Evolutionary conservation across 2,888 invertebrate species (phyloP), one percentile per base, ranked within the genome.

Genomic region (Branchipolynoe longqiensis): DNA sequence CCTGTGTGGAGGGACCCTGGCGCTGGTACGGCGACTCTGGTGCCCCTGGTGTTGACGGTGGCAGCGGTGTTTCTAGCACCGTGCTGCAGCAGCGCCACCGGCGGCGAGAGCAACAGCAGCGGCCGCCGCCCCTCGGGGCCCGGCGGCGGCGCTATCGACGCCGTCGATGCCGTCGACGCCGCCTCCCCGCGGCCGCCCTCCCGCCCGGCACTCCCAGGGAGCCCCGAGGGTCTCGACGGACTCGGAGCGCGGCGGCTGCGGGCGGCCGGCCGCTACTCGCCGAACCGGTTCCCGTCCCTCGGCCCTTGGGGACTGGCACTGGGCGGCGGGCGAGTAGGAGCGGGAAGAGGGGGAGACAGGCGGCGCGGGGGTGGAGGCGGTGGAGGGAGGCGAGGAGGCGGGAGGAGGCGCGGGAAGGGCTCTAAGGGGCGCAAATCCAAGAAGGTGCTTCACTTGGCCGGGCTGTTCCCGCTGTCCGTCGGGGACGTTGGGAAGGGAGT

Each of bases 31-130:
- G n/a, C n/a, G n/a, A n/a, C n/a, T n/a, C n/a, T n/a, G n/a, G n/a
- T n/a, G n/a, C n/a, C n/a, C n/a, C n/a, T n/a, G n/a, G n/a, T n/a
- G n/a, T n/a, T n/a, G n/a, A n/a, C n/a, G n/a, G n/a, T 56, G 98
- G 97, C 98, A 98, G 98, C 96, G 96, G 89, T 28, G 90, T 90
- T 69, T 38, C 56, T 81, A 86, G 81, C 82, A 28, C 31, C 28
- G 25, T 12, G 56, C 56, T 25, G 3, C 25, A 22, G 18, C 56
- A 22, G 56, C 56, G 56, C 25, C 25, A 56, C 25, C n/a, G 56
- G 3, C n/a, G 56, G 25, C 56, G 3, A 12, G 56, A 2, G 56
- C 31, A 12, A 31, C 62, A 25, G 3, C 31, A 25, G 25, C n/a
- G 14, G 62, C 62, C 25, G 62, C 31, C 62, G 62, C 28, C 28